Conservation (phyloP, 1,140 invertebrate species). For the Neodiprion virginianus region DNA sequence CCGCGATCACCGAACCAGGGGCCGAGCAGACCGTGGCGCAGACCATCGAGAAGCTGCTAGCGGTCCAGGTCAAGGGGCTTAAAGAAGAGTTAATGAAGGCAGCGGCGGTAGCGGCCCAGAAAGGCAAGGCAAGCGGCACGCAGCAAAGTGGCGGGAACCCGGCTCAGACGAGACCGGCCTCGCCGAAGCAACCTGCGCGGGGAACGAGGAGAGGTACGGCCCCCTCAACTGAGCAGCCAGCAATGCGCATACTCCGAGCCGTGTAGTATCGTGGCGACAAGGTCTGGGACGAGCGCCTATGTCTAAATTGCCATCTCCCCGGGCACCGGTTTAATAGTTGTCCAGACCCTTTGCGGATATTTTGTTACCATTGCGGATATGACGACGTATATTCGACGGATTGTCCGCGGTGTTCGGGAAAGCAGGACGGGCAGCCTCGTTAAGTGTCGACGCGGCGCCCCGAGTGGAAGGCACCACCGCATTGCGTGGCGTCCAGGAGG, state of each 20-base stretch:
- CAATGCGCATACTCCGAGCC: too few species aligned
- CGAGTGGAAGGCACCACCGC: too few species aligned
- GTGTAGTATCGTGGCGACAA: too few species aligned
- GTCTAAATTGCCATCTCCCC: not conserved
- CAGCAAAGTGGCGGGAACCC: not conserved
- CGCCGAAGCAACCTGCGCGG: too few species aligned
- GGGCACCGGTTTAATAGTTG: not conserved
- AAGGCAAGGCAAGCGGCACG: not conserved
- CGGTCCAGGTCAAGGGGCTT: not conserved
- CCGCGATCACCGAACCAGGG: not conserved
- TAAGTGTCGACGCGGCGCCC: not conserved
- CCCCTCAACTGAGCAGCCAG: too few species aligned
- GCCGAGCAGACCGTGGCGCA: not conserved
- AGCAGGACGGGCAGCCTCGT: not conserved
- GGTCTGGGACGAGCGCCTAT: not conserved
- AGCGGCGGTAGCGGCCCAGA: not conserved
- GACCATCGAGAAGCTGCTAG: not conserved
- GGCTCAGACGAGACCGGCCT: too few species aligned
- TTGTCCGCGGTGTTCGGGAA: not conserved
- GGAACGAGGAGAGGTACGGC: too few species aligned
- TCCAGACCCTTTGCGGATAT: not conserved
- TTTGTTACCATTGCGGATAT: not conserved
- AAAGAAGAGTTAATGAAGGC: not conserved
- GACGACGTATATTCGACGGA: not conserved
- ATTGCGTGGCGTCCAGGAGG: too few species aligned